Evolutionary conservation across 2,113 vertebrate genomes (phyloP).

Genomic region (Trichomycterus rosablanca): DNA sequence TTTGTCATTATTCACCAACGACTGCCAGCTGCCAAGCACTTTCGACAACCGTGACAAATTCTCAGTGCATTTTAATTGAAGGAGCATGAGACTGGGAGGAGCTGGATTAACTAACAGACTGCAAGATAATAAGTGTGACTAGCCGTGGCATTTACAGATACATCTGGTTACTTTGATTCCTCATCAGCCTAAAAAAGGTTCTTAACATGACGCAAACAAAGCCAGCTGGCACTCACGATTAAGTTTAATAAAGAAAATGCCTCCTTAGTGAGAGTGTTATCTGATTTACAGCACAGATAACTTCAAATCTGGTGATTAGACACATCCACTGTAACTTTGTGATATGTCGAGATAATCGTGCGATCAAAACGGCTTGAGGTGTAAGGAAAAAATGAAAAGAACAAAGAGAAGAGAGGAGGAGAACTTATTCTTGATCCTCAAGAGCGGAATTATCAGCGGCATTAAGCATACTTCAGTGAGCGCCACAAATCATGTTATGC

Average conservation of each 20-base stretch:
- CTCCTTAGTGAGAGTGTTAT: too few relatives aligned
- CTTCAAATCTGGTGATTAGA: constrained; percentile 15
- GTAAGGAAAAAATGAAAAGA: constrained; percentile 1
- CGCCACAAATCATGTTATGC: constrained; percentile 61
- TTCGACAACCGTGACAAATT: constrained; percentile 28
- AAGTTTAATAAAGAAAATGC: too few relatives aligned
- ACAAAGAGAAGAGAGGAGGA: constrained; percentile 8
- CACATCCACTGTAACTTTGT: constrained; percentile 12
- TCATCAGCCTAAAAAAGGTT: constrained; percentile 21
- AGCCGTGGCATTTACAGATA: constrained; percentile 47
- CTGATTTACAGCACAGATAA: constrained; percentile 30
- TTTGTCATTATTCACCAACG: constrained; percentile 37
- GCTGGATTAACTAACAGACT: constrained; percentile 47
- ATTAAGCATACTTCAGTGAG: constrained; percentile 53
- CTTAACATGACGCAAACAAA: constrained; percentile 37
- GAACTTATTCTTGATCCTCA: constrained; percentile 48
- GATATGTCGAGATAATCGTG: constrained; percentile 32
- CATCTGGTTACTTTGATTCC: constrained; percentile 42
- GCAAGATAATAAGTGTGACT: constrained; percentile 48
- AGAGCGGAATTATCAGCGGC: constrained; percentile 45
- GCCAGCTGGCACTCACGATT: background rate
- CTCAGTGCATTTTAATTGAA: constrained; percentile 47
- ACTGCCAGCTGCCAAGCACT: constrained; percentile 21
- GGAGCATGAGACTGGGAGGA: constrained; percentile 40
- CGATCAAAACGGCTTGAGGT: constrained; percentile 32